A percentile compares a stretch with the other conserved stretches of the same genome.
Conservation (phyloP, 2,797 vertebrate genomes). For the Schizopygopsis pylzovi region DNA sequence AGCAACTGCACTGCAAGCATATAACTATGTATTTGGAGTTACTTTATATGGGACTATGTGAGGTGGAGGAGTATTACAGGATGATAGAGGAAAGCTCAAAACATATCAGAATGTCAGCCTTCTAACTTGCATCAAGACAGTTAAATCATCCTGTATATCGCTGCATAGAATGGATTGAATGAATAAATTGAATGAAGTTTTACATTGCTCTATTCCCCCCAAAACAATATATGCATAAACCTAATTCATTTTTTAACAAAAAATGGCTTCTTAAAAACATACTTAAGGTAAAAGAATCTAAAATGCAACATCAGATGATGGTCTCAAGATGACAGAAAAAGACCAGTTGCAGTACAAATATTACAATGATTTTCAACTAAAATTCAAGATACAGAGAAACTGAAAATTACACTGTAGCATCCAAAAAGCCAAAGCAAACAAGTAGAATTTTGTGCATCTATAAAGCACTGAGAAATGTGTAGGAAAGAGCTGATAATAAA, state of each 20-base stretch:
- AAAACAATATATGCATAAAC: neutral
- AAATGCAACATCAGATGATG: neutral
- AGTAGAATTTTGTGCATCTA: neutral
- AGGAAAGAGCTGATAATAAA: neutral
- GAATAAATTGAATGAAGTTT: no score
- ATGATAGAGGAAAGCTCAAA: neutral
- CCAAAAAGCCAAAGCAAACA: neutral
- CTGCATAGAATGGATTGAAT: neutral
- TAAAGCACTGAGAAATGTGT: neutral
- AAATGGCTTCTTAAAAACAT: neutral
- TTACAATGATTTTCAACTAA: neutral
- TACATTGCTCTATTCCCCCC: neutral
- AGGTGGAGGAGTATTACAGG: neutral
- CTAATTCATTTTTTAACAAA: neutral
- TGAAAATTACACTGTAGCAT: neutral
- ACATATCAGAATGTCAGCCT: neutral
- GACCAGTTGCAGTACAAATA: neutral
- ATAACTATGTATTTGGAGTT: conserved; percentile 13
- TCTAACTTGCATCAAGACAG: neutral
- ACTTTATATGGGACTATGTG: neutral
- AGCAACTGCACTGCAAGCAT: neutral
- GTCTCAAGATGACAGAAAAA: neutral
- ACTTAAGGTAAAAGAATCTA: neutral
- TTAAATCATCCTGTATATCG: neutral
- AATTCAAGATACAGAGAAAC: neutral